Conservation (phyloP, 1,140 invertebrate genomes). For the Littorina saxatilis region DNA sequence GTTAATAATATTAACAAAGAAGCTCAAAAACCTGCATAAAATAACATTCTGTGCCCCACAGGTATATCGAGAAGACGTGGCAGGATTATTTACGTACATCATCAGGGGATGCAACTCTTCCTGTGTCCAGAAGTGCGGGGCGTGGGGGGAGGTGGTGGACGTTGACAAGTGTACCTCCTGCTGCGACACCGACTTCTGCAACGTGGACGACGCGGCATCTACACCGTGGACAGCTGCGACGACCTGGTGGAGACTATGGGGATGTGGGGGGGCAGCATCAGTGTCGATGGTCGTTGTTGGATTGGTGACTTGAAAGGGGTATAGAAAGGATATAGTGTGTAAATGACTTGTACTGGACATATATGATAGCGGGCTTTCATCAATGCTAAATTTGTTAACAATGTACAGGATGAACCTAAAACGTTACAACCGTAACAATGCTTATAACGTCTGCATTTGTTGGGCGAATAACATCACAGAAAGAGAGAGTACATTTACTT, state of each 20-base stretch:
- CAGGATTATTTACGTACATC: constrained; percentile 32
- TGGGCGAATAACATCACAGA: too few species aligned
- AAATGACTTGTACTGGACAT: too few species aligned
- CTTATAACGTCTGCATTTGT: too few species aligned
- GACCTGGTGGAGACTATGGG: background rate
- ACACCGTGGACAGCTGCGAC: background rate
- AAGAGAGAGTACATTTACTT: too few species aligned
- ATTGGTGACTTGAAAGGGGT: background rate
- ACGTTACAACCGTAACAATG: too few species aligned
- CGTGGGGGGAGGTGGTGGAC: constrained; percentile 46
- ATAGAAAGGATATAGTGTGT: too few species aligned
- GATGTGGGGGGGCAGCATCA: background rate
- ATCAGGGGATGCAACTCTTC: constrained; percentile 31
- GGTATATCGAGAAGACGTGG: constrained; percentile 38
- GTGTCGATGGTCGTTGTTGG: background rate
- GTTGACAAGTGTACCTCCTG: constrained; percentile 43
- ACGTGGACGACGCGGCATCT: constrained; percentile 24
- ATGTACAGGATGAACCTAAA: too few species aligned
- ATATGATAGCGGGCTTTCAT: too few species aligned
- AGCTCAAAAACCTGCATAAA: background rate
- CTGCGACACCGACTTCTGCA: constrained; percentile 40
- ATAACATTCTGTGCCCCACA: background rate
- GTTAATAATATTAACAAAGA: background rate
- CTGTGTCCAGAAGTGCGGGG: constrained; percentile 38
- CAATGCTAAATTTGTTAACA: too few species aligned